A percentile compares a stretch with the other conserved stretches of the same genome.
Evolutionary conservation across 2,797 vertebrate species (phyloP).

Genomic region (Tragopan temminckii): DNA sequence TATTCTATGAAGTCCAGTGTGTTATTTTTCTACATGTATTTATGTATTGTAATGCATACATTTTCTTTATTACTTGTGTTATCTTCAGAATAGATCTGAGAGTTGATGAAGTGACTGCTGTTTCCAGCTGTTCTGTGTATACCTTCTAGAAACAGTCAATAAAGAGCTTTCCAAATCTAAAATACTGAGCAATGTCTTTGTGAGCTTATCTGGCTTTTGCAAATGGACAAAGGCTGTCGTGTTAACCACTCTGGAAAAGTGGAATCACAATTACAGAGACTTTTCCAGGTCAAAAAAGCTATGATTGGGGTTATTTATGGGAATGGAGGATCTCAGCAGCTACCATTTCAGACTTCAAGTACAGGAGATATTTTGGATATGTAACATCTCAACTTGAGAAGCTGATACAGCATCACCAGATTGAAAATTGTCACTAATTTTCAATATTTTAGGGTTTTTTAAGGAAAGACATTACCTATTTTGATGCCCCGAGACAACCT

Average conservation of each 20-base stretch:
- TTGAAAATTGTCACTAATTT: background rate
- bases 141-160: background rate
- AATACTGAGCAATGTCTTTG: background rate
- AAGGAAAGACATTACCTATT: background rate
- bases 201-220: background rate
- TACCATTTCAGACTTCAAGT: background rate
- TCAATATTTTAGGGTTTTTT: background rate
- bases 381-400: background rate
- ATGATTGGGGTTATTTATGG: fast-evolving
- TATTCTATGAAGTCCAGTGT: background rate
- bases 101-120: background rate
- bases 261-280: background rate
- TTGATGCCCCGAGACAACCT: background rate
- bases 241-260: background rate
- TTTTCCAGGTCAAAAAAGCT: background rate
- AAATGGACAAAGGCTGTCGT: background rate
- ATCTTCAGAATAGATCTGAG: background rate
- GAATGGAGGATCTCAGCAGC: background rate
- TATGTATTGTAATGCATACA: background rate
- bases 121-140: background rate
- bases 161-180: background rate
- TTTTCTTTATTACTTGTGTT: background rate
- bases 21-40: background rate
- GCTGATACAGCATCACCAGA: background rate
- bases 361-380: background rate